These are phyloP conservation scores for Dryobota labecula DNA, from an alignment of 2,888 invertebrate genomes.

Conservation along the genomic window DNA sequence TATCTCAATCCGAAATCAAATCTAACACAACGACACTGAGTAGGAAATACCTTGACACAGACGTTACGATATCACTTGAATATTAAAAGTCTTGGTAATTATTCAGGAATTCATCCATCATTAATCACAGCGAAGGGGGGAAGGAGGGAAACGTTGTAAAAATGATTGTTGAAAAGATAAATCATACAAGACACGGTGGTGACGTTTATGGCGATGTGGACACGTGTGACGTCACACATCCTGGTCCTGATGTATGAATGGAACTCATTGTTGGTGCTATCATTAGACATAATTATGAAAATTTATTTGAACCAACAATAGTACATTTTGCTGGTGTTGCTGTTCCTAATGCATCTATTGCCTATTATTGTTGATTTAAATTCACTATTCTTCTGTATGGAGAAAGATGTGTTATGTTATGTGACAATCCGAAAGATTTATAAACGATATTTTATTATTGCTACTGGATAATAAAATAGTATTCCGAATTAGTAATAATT, in stretches of 20 bases:
- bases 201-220: slow-evolving; percentile 83
- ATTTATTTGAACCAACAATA: slow-evolving; percentile 74
- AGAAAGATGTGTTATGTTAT: slow-evolving; percentile 13
- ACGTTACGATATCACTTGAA: slow-evolving; percentile 86
- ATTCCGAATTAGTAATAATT: not conserved
- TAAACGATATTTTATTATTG: slow-evolving; percentile 13
- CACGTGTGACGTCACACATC: slow-evolving; percentile 68
- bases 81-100: slow-evolving; percentile 91
- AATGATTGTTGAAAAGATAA: slow-evolving; percentile 90
- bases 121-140: slow-evolving; percentile 89
- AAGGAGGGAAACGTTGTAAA: slow-evolving; percentile 87
- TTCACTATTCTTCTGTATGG: slow-evolving; percentile 24
- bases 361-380: slow-evolving; percentile 46
- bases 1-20: slow-evolving; percentile 71
- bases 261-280: slow-evolving; percentile 76
- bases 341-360: slow-evolving; percentile 32
- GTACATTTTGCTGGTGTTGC: slow-evolving; percentile 28
- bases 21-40: slow-evolving; percentile 69
- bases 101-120: slow-evolving; percentile 91
- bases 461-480: slow-evolving; percentile 7
- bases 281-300: slow-evolving; percentile 76
- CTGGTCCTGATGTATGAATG: slow-evolving; percentile 71
- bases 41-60: slow-evolving; percentile 62
- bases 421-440: slow-evolving; percentile 14
- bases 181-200: slow-evolving; percentile 86